phyloP scores from a whole-genome alignment of 2,797 vertebrate species.

The Chaenodraco wilsoni region DNA sequence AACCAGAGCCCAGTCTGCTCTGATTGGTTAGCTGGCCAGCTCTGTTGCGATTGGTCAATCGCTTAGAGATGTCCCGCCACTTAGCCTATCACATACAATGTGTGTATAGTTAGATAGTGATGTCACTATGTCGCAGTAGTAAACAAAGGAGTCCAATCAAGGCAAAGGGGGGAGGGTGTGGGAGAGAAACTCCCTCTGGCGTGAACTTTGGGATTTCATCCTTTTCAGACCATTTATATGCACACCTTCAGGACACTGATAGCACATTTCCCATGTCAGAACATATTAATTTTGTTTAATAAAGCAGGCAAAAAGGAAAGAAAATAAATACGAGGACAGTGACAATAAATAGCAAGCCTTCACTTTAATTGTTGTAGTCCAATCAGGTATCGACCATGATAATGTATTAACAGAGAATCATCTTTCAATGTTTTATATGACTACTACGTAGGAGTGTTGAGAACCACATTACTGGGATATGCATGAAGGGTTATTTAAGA shows the following conservation, averaged over 20 bases:
- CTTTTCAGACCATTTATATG: too few relatives aligned
- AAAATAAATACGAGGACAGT: background rate
- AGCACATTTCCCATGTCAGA: background rate
- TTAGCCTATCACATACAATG: too few relatives aligned
- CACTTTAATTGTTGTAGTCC: conserved; percentile 10
- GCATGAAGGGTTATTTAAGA: background rate
- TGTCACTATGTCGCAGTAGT: too few relatives aligned
- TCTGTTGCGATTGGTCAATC: too few relatives aligned
- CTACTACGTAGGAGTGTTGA: background rate
- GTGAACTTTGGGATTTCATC: too few relatives aligned
- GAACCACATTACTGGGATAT: background rate
- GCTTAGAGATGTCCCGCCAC: too few relatives aligned
- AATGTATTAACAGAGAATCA: background rate
- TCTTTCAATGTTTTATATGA: background rate
- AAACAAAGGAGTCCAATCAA: too few relatives aligned
- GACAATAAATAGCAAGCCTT: background rate
- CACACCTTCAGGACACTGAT: background rate
- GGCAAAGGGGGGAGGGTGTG: too few relatives aligned
- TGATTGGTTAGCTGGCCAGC: too few relatives aligned
- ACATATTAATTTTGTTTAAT: background rate
- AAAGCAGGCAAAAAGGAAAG: background rate
- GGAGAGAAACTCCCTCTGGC: too few relatives aligned
- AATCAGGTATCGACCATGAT: background rate
- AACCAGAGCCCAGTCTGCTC: too few relatives aligned
- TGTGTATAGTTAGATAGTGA: too few relatives aligned